Base-by-base conservation (phyloP, 2,113 vertebrate species). In the Chrysochloris asiatica region DNA sequence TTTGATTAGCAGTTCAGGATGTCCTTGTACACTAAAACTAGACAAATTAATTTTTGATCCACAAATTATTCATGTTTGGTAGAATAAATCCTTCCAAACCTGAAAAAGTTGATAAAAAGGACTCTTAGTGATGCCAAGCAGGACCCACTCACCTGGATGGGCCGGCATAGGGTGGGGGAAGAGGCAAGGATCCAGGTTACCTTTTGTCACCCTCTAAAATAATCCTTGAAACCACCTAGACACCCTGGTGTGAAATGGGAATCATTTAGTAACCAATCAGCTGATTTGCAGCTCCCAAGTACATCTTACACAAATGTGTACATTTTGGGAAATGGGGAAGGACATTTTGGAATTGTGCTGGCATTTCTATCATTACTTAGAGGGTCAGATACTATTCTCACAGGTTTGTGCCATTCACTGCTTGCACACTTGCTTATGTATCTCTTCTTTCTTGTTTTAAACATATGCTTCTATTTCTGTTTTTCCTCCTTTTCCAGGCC, bases 401-500 rank as follows among this genome's bases (percentile, higher is more conserved):
- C 8, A 80, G 56, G 36, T 16, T 24, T 38, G 4, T 28, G 21
- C 36, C 63, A 36, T 28, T 47, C 8, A 4, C 48, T 73, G 48
- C 41, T 65, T 85, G 59, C 47, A 72, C 36, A 47, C 50, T 65
- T 41, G 48, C 47, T 87, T 79, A 22, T 17, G 13, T 71, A 22
- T 59, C 41, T 73, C 77, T 92, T 92, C 45, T 71, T 91, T n/a
- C 28, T 82, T 69, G 45, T 77, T 61, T 90, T 87, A 38, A 83
- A 80, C 89, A 82, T 30, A 72, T 84, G 43, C 48, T 79, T 92
- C 36, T 43, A 86, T 63, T 88, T 95, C 72, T 90, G 69, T 79
- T n/a, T n/a, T 75, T 82, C 21, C 2, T 8, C 36, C 54, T 56
- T 12, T 88, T 93, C 89, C 30, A 63, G 56, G 77, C 28, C 38